Evolutionary conservation across 2,888 invertebrate species (phyloP), one percentile per base, ranked within the genome.

Genomic region (Saturnia pavonia): DNA sequence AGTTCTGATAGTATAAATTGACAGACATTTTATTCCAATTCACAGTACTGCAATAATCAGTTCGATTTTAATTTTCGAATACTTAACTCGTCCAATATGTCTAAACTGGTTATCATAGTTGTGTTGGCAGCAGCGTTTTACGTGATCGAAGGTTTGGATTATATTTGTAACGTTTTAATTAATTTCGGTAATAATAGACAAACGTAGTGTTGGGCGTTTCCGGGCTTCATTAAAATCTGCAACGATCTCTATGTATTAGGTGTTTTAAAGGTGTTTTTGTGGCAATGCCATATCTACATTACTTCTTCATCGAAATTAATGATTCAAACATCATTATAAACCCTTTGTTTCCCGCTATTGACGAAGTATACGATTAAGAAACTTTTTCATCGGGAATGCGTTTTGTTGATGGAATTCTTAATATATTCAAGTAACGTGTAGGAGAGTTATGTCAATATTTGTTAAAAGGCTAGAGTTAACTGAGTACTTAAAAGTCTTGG

Each of bases 1-100:
- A 40, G 25, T 27, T 48, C 34, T 51, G 57, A 42, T 42, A 34
- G 27, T 71, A 71, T 71, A 71, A 51, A 69, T 65, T 48, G 16
- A 14, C 51, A 51, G 19, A 40, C 40, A 27, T 68, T 19, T 68
- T 19, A 34, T n/a, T 63, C n/a, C 4, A 63, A 25, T 40, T 42
- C n/a, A n/a, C 43, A 71, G 71, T 68, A 27, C 19, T n/a, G 60
- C 8, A 40, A 65, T 51, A 42, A 40, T 65, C 40, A 51, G 22
- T 19, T 60, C 11, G 42, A n/a, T 67, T 67, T 60, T 12, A 16
- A 42, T 27, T 25, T 27, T 45, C 45, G 9, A 63, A 34, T 16
- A 11, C 3, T 51, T 8, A 27, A 63, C 40, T 27, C 19, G 65
- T n/a, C 0, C 40, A 68, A 54, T 42, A 71, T 71, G 71, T 27